phyloP scores from a whole-genome alignment of 2,797 vertebrate species.

The Luscinia luscinia region DNA sequence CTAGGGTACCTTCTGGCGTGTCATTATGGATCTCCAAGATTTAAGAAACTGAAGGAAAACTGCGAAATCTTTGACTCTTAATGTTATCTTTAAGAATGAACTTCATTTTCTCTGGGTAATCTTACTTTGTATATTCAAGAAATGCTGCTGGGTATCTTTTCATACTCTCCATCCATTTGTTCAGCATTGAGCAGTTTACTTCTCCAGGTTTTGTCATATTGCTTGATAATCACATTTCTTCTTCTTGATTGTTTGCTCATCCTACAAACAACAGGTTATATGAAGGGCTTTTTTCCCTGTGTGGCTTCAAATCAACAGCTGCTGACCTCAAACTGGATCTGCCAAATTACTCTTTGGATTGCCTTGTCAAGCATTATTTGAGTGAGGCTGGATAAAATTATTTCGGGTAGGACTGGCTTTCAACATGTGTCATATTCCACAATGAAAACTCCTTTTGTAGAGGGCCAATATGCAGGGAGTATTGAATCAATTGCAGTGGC shows the following conservation, averaged over 20 bases:
- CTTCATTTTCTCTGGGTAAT: background rate
- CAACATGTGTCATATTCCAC: background rate
- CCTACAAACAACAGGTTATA: background rate
- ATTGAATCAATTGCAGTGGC: background rate
- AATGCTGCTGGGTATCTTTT: background rate
- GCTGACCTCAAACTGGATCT: background rate
- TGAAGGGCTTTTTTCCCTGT: background rate
- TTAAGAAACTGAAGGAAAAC: background rate
- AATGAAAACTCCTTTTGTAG: background rate
- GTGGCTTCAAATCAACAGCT: background rate
- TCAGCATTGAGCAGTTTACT: background rate
- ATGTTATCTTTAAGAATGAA: background rate
- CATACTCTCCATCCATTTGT: background rate
- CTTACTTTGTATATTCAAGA: background rate
- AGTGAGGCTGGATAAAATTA: background rate
- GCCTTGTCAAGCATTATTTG: background rate
- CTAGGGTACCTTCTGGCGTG: background rate
- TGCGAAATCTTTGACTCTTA: background rate
- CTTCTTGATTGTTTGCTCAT: background rate
- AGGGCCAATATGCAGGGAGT: background rate
- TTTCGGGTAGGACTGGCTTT: background rate
- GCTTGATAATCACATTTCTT: background rate
- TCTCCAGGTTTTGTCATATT: background rate
- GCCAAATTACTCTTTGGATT: background rate
- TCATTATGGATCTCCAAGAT: background rate